Base-by-base conservation (phyloP, 2,888 invertebrate genomes). In the Lathronympha strigana region DNA sequence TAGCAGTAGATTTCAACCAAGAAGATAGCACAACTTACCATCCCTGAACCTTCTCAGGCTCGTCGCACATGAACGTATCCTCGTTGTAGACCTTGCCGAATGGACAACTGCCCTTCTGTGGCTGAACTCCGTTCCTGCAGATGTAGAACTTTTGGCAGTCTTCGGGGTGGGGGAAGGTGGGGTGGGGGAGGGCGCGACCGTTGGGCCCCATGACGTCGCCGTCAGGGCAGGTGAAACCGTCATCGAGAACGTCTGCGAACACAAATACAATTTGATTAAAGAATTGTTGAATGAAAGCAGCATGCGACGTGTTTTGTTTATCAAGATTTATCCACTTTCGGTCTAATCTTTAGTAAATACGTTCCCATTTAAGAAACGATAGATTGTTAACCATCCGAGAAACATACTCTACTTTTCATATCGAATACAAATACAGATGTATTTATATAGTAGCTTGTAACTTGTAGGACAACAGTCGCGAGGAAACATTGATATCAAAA, bases 71-170 rank as follows among this genome's bases (percentile, higher is more conserved):
- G 78, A 95, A 95, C 5, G 93, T 94, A 15, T 94, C 95, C 71
- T 96, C 95, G 75, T 96, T 96, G 90, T 96, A 97, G 50, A 96
- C 97, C 61, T 93, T 94, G 43, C 95, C 96, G 0, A 93, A 88
- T 0, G 95, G 93, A 78, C 96, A 96, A 74, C 95, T 94, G 5
- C 96, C 95, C 76, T 95, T 95, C 80, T 96, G 95, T 0, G 96
- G 96, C 73, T 93, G 94, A 2, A 95, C 93, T 0, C 95, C 96
- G 75, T 96, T 95, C 69, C 95, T 93, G 86, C 96, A 96, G 76
- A 96, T 96, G 90, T 96, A 96, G 91, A 96, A 96, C 80, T 96
- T 96, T 79, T 95, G 94, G 81, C 96, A 97, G 82, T 96, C 96
- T 23, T 95, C 95, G 0, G 95, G 95, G 85, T 96, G 96, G 1